Evolutionary conservation across 2,797 vertebrate species (phyloP), one percentile per base, ranked within the genome.

Genomic region (Tauraco hartlaubi): DNA sequence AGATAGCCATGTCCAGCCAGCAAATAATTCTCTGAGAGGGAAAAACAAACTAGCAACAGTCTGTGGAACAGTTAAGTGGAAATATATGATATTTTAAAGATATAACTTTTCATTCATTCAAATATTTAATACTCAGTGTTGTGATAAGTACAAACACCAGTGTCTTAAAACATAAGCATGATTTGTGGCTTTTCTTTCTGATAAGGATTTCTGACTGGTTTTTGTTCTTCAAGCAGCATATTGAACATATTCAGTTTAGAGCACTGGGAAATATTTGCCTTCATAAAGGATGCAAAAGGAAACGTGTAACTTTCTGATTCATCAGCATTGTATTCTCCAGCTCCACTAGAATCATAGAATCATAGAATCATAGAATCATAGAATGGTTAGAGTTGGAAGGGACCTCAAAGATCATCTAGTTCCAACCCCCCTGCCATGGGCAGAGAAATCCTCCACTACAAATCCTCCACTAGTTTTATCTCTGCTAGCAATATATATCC

Each of bases 1-100:
- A 76, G 31, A 67, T 20, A 63, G 21, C 3, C 20, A 69, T 0
- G 0, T 37, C 5, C 11, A 76, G 8, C 2, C 3, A 74, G 12
- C 1, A 88, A 67, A 58, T 52, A 4, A 49, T 64, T 54, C 33
- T 73, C 54, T 21, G 12, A 72, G 39, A 59, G 31, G 19, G 2
- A 23, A 74, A 82, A 80, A 5, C 9, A 63, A 69, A 17, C 5
- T 6, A 43, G 3, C 3, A 76, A 25, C 14, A 54, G 4, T 9
- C 22, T 68, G 17, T 75, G 23, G 35, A 77, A 72, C 1, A 16
- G 3, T 12, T 0, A 16, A 68, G 31, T 37, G 51, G 8, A 81
- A 84, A 67, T 31, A 4, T 18, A 46, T 4, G 6, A 15, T 59
- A 59, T 41, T 84, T 67, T 80, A 31, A 6, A 2, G 6, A 39